Conservation (phyloP, 2,113 vertebrate species). For the Melozone crissalis region DNA sequence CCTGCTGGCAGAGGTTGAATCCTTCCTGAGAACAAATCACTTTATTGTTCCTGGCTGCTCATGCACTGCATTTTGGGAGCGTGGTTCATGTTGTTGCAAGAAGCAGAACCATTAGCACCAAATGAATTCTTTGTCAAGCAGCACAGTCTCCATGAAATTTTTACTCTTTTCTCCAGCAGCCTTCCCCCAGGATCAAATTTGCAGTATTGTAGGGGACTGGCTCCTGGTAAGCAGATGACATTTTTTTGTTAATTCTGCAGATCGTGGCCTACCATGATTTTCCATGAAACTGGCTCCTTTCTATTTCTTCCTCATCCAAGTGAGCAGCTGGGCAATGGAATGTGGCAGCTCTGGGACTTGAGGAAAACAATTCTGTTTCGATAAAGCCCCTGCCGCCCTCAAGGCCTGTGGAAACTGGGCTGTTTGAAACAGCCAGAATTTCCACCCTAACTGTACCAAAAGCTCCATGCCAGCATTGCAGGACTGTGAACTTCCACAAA, state of each 20-base stretch:
- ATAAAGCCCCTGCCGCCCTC: not conserved
- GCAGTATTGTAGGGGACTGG: not conserved
- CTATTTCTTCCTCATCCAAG: not conserved
- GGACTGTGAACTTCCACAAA: not conserved
- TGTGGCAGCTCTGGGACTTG: not conserved
- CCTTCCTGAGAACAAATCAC: conserved; percentile 57
- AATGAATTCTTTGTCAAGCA: conserved; percentile 20
- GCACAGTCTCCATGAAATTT: not conserved
- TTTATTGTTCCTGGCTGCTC: conserved; percentile 38
- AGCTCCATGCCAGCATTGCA: not conserved
- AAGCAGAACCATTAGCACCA: not conserved
- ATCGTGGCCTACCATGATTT: not conserved
- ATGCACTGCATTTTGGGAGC: conserved; percentile 26
- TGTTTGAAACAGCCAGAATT: not conserved
- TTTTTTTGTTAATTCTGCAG: not conserved
- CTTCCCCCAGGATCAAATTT: not conserved
- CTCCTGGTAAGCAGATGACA: not conserved
- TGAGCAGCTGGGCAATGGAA: conserved; percentile 5
- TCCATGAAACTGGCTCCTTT: not conserved
- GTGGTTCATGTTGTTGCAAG: conserved; percentile 27
- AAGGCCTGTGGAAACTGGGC: not conserved
- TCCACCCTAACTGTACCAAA: not conserved
- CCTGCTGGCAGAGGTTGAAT: conserved; percentile 39
- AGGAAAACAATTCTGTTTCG: not conserved
- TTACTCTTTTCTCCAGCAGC: not conserved